phyloP scores from a whole-genome alignment of 2,888 invertebrate species.

The Panzeria rudis region DNA sequence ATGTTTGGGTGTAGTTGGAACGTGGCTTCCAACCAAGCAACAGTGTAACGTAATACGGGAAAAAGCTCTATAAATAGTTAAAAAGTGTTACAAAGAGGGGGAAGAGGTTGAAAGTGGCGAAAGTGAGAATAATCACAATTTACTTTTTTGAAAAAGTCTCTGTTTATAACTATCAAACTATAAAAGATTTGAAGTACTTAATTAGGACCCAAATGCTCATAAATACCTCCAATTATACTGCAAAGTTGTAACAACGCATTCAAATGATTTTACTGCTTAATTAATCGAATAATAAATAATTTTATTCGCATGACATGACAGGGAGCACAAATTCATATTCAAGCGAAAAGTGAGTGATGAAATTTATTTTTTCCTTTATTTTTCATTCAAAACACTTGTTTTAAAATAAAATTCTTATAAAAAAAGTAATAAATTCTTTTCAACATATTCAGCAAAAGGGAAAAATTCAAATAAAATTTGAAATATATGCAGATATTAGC shows the following conservation, averaged over 20 bases:
- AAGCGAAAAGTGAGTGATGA: constrained; percentile 40
- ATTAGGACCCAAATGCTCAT: not conserved
- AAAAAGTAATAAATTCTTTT: constrained; percentile 39
- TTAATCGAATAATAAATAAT: constrained; percentile 70
- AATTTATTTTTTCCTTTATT: not conserved
- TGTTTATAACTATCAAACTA: too few species aligned
- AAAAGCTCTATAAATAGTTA: too few species aligned
- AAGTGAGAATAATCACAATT: too few species aligned
- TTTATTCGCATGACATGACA: constrained; percentile 61
- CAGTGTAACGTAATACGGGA: too few species aligned
- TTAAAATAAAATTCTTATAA: constrained; percentile 41
- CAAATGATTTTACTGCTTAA: constrained; percentile 49
- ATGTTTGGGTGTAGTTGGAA: too few species aligned
- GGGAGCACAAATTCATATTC: constrained; percentile 40
- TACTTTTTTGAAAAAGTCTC: too few species aligned
- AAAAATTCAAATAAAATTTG: constrained; percentile 36
- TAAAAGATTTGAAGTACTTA: too few species aligned
- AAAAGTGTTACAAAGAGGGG: too few species aligned
- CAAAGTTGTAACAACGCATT: not conserved
- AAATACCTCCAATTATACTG: constrained; percentile 8
- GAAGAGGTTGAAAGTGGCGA: too few species aligned
- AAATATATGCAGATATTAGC: constrained; percentile 49
- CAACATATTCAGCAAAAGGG: constrained; percentile 10
- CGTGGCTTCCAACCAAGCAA: too few species aligned
- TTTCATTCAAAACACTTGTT: constrained; percentile 53